These are phyloP conservation scores for Sakesphorus luctuosus DNA, from an alignment of 2,113 vertebrate species.

Conservation along the genomic window DNA sequence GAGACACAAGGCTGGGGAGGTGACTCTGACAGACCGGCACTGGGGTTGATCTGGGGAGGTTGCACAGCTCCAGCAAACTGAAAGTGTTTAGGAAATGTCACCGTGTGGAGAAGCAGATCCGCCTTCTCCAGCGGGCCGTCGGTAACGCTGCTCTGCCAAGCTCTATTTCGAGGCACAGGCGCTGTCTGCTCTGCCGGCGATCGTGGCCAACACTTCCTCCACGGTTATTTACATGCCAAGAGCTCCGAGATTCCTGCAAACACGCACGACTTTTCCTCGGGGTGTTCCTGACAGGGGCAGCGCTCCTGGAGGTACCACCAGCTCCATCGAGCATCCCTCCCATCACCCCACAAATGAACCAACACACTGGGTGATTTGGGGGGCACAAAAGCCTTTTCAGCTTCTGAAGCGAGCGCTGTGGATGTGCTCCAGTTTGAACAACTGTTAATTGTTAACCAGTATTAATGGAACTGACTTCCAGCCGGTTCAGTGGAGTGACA, in stretches of 20 bases:
- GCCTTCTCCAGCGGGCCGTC: not conserved
- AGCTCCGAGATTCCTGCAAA: not conserved
- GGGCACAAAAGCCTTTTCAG: not conserved
- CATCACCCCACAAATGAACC: fast-evolving
- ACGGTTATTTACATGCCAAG: not conserved
- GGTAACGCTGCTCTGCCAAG: not conserved
- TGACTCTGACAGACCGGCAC: not conserved
- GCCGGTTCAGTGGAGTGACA: not conserved
- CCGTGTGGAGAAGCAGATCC: not conserved
- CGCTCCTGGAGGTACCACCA: not conserved
- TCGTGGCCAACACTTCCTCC: not conserved
- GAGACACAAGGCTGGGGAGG: not conserved
- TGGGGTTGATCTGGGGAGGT: not conserved
- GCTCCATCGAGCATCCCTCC: not conserved
- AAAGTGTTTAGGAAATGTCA: not conserved
- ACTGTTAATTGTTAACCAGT: not conserved
- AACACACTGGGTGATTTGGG: fast-evolving
- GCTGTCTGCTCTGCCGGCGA: not conserved
- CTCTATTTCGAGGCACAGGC: constrained; percentile 30
- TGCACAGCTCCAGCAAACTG: not conserved
- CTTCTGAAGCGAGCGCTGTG: not conserved
- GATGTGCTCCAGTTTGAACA: not conserved
- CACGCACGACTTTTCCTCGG: fast-evolving
- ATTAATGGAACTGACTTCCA: not conserved
- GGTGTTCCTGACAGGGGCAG: not conserved